phyloP scores from a whole-genome alignment of 2,113 vertebrate genomes.

The Gnathonemus longibarbis region DNA sequence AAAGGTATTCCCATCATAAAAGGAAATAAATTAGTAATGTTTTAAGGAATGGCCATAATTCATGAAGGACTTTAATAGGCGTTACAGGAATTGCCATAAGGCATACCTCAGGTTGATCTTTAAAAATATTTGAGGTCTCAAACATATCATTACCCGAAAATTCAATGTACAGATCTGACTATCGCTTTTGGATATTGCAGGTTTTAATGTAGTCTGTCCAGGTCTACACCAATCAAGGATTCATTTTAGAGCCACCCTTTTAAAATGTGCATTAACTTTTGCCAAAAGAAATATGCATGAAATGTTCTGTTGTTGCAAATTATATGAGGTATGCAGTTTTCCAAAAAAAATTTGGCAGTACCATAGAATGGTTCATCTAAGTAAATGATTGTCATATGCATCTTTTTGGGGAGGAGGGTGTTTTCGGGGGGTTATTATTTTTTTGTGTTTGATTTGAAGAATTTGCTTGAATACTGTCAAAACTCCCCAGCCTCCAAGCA shows the following conservation, averaged over 20 bases:
- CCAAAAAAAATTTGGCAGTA: background rate
- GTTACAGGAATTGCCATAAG: conserved; percentile 7
- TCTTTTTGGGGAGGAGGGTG: background rate
- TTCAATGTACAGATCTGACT: background rate
- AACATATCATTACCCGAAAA: background rate
- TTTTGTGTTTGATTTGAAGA: conserved; percentile 27
- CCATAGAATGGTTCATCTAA: background rate
- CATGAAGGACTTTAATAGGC: conserved; percentile 30
- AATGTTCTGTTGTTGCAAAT: background rate
- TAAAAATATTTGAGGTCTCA: conserved; percentile 9
- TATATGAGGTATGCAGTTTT: background rate
- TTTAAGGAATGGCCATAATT: conserved; percentile 23
- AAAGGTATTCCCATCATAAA: background rate
- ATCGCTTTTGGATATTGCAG: background rate
- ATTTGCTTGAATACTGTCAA: conserved; percentile 18
- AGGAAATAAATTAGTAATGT: background rate
- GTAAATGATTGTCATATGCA: background rate
- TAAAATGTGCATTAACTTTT: background rate
- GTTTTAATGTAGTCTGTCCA: background rate
- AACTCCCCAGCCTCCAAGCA: conserved; percentile 37
- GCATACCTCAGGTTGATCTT: conserved; percentile 24
- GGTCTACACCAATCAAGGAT: background rate
- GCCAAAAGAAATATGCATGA: background rate
- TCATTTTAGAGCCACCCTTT: background rate
- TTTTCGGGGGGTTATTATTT: background rate